Percentiles rank a stretch among this genome's conserved stretches.
Evolutionary conservation across 2,888 invertebrate genomes (phyloP).

Genomic region (Tryphoninae sp.): DNA sequence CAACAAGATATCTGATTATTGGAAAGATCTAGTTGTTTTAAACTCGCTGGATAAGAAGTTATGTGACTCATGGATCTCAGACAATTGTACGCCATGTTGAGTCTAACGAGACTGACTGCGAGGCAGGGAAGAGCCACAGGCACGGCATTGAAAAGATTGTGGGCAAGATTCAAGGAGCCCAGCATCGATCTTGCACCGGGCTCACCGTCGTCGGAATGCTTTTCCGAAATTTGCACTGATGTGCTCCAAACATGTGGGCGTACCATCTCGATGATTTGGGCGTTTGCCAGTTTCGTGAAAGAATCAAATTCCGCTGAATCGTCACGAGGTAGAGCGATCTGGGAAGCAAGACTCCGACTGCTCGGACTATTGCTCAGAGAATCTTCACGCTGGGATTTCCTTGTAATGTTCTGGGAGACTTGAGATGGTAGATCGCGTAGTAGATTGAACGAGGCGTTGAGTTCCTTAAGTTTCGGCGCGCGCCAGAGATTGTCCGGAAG

Average conservation of each 20-base stretch:
- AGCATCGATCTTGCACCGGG: conserved; percentile 86
- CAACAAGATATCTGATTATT: conserved; percentile 95
- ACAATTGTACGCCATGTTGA: conserved; percentile 96
- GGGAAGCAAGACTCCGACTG: conserved; percentile 73
- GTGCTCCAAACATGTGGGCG: conserved; percentile 91
- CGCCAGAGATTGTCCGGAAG: conserved; percentile 94
- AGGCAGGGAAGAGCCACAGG: conserved; percentile 95
- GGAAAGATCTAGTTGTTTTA: conserved; percentile 96
- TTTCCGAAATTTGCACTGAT: conserved; percentile 86
- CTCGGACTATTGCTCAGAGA: conserved; percentile 75
- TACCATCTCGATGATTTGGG: conserved; percentile 83
- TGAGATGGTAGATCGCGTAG: conserved; percentile 87
- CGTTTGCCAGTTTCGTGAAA: conserved; percentile 79
- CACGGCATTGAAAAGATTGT: conserved; percentile 94
- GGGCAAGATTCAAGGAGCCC: conserved; percentile 91
- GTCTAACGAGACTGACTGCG: conserved; percentile 91
- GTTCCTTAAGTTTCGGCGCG: conserved; percentile 91
- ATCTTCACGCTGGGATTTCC: conserved; percentile 71
- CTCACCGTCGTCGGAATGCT: conserved; percentile 84
- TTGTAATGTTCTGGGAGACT: conserved; percentile 74
- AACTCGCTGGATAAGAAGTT: conserved; percentile 92
- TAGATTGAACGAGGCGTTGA: conserved; percentile 94
- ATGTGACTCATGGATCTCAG: conserved; percentile 84
- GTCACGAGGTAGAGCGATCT: conserved; percentile 74
- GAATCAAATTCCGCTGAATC: conserved; percentile 79